These are phyloP conservation scores for Fistularia tabacaria DNA, from an alignment of 2,797 vertebrate genomes.

Conservation along the genomic window DNA sequence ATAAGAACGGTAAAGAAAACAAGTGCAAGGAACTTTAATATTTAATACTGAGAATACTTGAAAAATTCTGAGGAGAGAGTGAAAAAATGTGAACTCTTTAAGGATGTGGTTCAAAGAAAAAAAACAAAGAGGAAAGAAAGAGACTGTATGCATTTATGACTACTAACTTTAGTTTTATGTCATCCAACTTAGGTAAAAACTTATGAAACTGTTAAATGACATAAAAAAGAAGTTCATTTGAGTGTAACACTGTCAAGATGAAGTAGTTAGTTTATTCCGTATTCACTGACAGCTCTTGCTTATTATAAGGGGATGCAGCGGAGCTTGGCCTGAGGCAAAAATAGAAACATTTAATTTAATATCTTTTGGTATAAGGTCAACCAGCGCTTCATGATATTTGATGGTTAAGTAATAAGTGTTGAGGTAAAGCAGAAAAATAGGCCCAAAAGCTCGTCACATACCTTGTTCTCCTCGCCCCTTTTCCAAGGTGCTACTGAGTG, in stretches of 20 bases:
- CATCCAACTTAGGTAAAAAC: too few relatives aligned
- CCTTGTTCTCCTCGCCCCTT: slow-evolving; percentile 47
- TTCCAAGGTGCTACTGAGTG: slow-evolving; percentile 61
- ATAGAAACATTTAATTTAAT: slow-evolving; percentile 22
- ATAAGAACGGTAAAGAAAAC: too few relatives aligned
- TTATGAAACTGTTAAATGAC: too few relatives aligned
- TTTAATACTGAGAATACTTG: too few relatives aligned
- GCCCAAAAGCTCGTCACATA: slow-evolving; percentile 34
- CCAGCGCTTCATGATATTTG: slow-evolving; percentile 31
- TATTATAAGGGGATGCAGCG: slow-evolving; percentile 47
- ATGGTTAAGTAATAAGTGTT: slow-evolving; percentile 26
- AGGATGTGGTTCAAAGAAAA: too few relatives aligned
- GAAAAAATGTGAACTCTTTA: too few relatives aligned
- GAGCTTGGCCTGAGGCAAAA: slow-evolving; percentile 45
- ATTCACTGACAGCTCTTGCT: slow-evolving; percentile 39
- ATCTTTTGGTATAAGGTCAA: slow-evolving; percentile 40
- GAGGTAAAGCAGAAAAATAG: slow-evolving; percentile 37
- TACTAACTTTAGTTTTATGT: too few relatives aligned
- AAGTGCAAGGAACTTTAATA: too few relatives aligned
- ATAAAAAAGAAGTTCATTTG: too few relatives aligned
- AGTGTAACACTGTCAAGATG: slow-evolving; percentile 38
- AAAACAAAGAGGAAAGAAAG: too few relatives aligned
- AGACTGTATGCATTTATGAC: too few relatives aligned
- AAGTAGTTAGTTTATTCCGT: slow-evolving; percentile 50
- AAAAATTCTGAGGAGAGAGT: too few relatives aligned